These are phyloP conservation scores for Lingula anatina DNA, from an alignment of 2,888 invertebrate species.

Conservation along the genomic window DNA sequence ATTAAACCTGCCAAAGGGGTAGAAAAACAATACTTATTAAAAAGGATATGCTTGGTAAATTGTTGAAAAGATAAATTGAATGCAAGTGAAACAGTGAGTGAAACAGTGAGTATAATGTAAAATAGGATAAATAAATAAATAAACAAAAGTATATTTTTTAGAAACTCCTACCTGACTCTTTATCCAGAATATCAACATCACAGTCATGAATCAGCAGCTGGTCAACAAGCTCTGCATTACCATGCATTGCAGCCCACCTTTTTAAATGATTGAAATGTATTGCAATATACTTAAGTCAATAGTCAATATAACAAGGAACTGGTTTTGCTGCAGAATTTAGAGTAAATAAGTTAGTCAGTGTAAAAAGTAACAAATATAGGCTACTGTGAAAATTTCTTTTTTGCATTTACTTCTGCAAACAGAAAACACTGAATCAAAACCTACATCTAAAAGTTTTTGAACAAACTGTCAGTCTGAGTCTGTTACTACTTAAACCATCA, in stretches of 20 bases:
- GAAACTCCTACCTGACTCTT: constrained; percentile 22
- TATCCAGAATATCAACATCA: constrained; percentile 37
- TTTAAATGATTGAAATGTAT: background rate
- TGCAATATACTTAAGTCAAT: background rate
- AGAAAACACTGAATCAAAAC: too few species aligned
- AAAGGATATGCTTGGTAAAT: background rate
- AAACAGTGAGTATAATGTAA: background rate
- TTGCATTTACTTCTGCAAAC: too few species aligned
- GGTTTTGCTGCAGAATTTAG: too few species aligned
- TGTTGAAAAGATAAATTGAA: background rate
- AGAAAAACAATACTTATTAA: background rate
- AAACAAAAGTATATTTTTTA: background rate
- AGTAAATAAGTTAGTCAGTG: too few species aligned
- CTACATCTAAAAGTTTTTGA: too few species aligned
- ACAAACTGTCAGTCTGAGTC: too few species aligned
- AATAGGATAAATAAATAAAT: background rate
- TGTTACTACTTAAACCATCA: too few species aligned
- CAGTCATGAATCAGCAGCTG: constrained; percentile 26
- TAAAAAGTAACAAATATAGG: too few species aligned
- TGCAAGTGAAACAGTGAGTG: background rate
- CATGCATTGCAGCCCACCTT: constrained; percentile 36
- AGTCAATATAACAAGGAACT: too few species aligned
- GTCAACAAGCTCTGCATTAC: constrained; percentile 27
- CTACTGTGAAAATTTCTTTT: too few species aligned
- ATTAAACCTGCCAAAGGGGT: too few species aligned